Evolutionary conservation across 2,888 invertebrate species (phyloP).

Genomic region (Drosophila neotestacea): DNA sequence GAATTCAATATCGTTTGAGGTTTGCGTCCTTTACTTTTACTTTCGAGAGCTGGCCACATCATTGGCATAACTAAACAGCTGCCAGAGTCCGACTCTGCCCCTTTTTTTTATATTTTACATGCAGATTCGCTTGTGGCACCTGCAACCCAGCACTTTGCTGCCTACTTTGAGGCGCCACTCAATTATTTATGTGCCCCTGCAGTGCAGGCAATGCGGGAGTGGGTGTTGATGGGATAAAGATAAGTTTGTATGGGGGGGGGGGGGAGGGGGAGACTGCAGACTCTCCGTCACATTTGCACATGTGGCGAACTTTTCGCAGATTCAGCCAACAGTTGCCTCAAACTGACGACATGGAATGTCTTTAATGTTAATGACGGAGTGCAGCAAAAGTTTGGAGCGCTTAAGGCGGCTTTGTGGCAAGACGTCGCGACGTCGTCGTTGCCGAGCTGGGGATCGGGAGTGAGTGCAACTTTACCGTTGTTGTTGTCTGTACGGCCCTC

Average conservation of each 20-base stretch:
- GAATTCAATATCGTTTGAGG: not conserved
- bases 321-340: constrained; percentile 1
- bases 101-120: not conserved
- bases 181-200: constrained; percentile 75
- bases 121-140: constrained; percentile 53
- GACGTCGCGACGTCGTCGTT: constrained; percentile 45
- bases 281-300: constrained; percentile 34
- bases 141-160: constrained; percentile 62
- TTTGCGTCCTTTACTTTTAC: not conserved
- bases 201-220: constrained; percentile 46
- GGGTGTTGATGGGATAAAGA: not conserved
- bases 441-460: constrained; percentile 21
- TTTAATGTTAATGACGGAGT: constrained; percentile 76
- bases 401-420: constrained; percentile 75
- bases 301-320: constrained; percentile 37
- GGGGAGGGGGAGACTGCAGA: constrained; percentile 3
- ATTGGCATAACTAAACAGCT: constrained; percentile 63
- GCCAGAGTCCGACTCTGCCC: not conserved
- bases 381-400: constrained; percentile 67
- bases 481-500: constrained; percentile 30
- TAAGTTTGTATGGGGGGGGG: not conserved
- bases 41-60: constrained; percentile 53
- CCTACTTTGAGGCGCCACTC: constrained; percentile 75
- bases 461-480: constrained; percentile 58
- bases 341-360: constrained; percentile 62